Conservation (phyloP, 2,888 invertebrate species). For the Petrophora chlorosata region DNA sequence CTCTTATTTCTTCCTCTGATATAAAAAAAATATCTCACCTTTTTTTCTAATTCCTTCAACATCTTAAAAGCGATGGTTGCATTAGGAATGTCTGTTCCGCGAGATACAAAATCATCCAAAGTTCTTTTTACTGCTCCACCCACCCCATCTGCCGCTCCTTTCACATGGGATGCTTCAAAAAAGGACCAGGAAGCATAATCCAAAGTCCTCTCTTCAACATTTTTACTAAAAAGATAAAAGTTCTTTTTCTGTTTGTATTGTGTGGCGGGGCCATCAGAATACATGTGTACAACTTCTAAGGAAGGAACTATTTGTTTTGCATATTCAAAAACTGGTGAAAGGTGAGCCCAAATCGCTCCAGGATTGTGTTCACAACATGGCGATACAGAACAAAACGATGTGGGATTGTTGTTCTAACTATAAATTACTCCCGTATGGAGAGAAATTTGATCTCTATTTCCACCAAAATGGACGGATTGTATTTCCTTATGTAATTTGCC, state of each 20-base stretch:
- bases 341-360: slow-evolving; percentile 28
- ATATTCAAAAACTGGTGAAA: slow-evolving; percentile 26
- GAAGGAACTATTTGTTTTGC: slow-evolving; percentile 16
- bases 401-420: slow-evolving; percentile 19
- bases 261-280: slow-evolving; percentile 24
- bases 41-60: not conserved
- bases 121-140: slow-evolving; percentile 27
- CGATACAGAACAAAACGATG: slow-evolving; percentile 17
- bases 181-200: slow-evolving; percentile 26
- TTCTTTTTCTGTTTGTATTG: slow-evolving; percentile 20
- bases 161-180: slow-evolving; percentile 27
- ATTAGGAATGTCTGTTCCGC: slow-evolving; percentile 3
- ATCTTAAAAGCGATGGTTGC: not conserved
- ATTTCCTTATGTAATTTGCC: slow-evolving; percentile 26
- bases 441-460: slow-evolving; percentile 18
- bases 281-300: slow-evolving; percentile 22
- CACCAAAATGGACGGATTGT: slow-evolving; percentile 30
- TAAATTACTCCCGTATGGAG: slow-evolving; percentile 25
- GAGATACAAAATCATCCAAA: slow-evolving; percentile 21
- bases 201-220: too few relatives aligned
- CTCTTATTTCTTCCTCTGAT: slow-evolving; percentile 22
- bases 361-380: slow-evolving; percentile 22
- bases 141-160: slow-evolving; percentile 24
- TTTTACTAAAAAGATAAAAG: too few relatives aligned
- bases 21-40: slow-evolving; percentile 18